Evolutionary conservation across 1,140 invertebrate genomes (phyloP).

Genomic region (Orius insidiosus): DNA sequence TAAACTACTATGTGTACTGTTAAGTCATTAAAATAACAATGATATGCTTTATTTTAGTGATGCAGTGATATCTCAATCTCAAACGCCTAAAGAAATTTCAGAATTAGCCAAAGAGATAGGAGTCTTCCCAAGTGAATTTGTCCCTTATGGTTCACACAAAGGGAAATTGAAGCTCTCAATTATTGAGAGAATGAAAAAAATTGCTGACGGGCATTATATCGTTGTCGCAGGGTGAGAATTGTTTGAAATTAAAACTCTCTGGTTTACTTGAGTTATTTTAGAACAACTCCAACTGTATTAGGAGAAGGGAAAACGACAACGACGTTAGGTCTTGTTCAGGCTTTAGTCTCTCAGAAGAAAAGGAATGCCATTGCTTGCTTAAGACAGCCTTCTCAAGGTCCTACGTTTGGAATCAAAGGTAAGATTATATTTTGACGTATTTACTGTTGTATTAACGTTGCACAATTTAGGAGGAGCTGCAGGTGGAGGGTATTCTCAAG

Average conservation of each 20-base stretch:
- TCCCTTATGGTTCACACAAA: constrained; percentile 83
- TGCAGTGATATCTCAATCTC: constrained; percentile 71
- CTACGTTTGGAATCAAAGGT: constrained; percentile 97
- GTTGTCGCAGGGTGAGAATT: constrained; percentile 73
- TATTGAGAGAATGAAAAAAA: constrained; percentile 51
- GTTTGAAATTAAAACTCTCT: background rate
- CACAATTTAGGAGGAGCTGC: constrained; percentile 67
- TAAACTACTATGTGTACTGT: too few relatives aligned
- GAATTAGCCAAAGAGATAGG: constrained; percentile 73
- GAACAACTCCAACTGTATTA: constrained; percentile 87
- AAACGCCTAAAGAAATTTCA: constrained; percentile 71
- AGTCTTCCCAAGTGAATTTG: constrained; percentile 60
- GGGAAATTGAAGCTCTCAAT: constrained; percentile 83
- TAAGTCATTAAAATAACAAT: too few relatives aligned
- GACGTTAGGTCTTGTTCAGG: constrained; percentile 82
- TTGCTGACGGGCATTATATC: constrained; percentile 75
- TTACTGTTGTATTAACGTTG: background rate
- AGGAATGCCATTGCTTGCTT: constrained; percentile 86
- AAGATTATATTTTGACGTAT: background rate
- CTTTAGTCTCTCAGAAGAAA: constrained; percentile 64
- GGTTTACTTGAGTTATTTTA: background rate
- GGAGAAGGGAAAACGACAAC: constrained; percentile 98
- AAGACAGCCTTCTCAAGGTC: constrained; percentile 95
- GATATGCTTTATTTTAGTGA: constrained; percentile 41
- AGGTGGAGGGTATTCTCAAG: constrained; percentile 84